phyloP scores from a whole-genome alignment of 2,113 vertebrate genomes.

The Neotragus moschatus region DNA sequence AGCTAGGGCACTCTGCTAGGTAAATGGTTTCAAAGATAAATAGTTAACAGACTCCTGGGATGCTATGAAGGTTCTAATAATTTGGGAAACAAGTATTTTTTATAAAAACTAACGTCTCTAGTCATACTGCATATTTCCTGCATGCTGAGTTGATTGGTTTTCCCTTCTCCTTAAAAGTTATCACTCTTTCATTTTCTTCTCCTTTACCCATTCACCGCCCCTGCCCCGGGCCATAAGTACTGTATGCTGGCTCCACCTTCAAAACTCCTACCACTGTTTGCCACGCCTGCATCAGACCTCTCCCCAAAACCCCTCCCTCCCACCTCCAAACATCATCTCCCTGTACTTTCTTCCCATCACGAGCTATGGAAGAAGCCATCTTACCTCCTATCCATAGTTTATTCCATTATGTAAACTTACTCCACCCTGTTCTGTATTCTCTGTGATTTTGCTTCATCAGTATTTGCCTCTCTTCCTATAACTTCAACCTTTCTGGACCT shows the following conservation, averaged over 20 bases:
- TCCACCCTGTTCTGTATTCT: background rate
- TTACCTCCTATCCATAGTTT: background rate
- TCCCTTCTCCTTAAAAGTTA: background rate
- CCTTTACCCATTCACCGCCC: background rate
- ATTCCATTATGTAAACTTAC: background rate
- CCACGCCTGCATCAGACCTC: background rate
- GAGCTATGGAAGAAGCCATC: background rate
- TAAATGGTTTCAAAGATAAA: background rate
- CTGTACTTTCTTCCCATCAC: background rate
- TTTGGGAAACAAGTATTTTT: background rate
- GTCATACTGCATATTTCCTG: background rate
- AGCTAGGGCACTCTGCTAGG: background rate
- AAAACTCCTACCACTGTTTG: background rate
- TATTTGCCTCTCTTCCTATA: background rate
- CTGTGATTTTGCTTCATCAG: background rate
- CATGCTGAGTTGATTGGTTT: background rate
- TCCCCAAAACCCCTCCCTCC: rapidly evolving
- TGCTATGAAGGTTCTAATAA: background rate
- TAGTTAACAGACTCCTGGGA: background rate
- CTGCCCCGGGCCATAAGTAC: background rate
- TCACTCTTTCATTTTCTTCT: background rate
- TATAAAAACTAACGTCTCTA: background rate
- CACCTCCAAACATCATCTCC: background rate
- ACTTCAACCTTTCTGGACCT: background rate
- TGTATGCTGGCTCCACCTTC: background rate